A percentile compares a stretch with the other conserved stretches of the same genome.
Evolutionary conservation across 2,888 invertebrate genomes (phyloP).

Genomic region (Papilio demoleus): DNA sequence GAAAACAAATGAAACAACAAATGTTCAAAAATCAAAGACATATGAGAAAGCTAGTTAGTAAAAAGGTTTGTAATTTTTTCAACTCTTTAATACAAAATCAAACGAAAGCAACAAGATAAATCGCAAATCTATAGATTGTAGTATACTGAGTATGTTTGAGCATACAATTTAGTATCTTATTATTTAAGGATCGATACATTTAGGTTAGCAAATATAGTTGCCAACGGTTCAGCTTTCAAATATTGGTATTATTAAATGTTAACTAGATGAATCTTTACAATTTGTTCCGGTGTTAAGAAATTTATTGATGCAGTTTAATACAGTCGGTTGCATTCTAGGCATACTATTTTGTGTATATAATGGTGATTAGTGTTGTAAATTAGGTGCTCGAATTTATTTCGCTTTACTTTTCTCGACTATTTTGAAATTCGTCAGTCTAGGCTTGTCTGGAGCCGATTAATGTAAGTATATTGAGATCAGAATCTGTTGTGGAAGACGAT

Average conservation of each 20-base stretch:
- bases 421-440: constrained; percentile 47
- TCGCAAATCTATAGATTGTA: constrained; percentile 56
- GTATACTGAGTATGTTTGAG: constrained; percentile 68
- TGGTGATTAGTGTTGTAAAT: constrained; percentile 66
- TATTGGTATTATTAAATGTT: constrained; percentile 71
- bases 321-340: constrained; percentile 59
- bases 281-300: constrained; percentile 65
- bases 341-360: constrained; percentile 71
- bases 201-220: constrained; percentile 72
- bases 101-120: neutral
- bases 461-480: constrained; percentile 57
- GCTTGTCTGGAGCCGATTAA: constrained; percentile 61
- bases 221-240: constrained; percentile 81
- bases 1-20: neutral
- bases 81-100: constrained; percentile 19
- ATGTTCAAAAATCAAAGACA: constrained; percentile 2
- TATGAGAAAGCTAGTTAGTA: neutral
- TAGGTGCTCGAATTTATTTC: constrained; percentile 61
- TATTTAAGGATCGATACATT: constrained; percentile 67
- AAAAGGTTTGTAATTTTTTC: constrained; percentile 7
- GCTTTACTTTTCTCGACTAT: constrained; percentile 54
- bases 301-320: constrained; percentile 64
- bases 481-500: constrained; percentile 81
- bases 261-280: constrained; percentile 71
- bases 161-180: constrained; percentile 69